These are phyloP conservation scores for Cygnus buccinator DNA, from an alignment of 2,113 vertebrate genomes.

Conservation along the genomic window DNA sequence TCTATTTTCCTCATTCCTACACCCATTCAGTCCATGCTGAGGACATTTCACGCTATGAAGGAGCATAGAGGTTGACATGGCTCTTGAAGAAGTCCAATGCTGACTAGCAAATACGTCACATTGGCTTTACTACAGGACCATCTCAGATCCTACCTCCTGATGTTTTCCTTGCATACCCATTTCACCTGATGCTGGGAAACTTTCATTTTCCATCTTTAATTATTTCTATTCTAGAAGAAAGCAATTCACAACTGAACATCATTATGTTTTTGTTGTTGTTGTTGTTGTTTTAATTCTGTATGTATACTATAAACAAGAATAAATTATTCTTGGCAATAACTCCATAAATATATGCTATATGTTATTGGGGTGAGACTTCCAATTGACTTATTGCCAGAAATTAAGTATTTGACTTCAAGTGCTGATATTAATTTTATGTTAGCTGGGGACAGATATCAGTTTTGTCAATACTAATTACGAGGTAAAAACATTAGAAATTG, in stretches of 20 bases:
- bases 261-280: background rate
- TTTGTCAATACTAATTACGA: background rate
- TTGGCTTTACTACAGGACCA: background rate
- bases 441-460: background rate
- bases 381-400: background rate
- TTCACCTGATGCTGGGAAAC: background rate
- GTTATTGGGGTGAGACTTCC: background rate
- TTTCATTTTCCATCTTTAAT: background rate
- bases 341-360: background rate
- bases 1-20: background rate
- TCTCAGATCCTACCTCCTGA: background rate
- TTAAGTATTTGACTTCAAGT: background rate
- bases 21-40: background rate
- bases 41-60: background rate
- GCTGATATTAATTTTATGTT: background rate
- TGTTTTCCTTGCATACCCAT: background rate
- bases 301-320: background rate
- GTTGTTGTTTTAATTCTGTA: background rate
- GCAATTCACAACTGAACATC: background rate
- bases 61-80: fast-evolving
- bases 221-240: background rate
- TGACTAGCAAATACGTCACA: fast-evolving
- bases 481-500: background rate
- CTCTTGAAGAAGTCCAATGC: background rate
- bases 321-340: background rate